phyloP scores from a whole-genome alignment of 2,888 invertebrate species.

The Lottia scabra region DNA sequence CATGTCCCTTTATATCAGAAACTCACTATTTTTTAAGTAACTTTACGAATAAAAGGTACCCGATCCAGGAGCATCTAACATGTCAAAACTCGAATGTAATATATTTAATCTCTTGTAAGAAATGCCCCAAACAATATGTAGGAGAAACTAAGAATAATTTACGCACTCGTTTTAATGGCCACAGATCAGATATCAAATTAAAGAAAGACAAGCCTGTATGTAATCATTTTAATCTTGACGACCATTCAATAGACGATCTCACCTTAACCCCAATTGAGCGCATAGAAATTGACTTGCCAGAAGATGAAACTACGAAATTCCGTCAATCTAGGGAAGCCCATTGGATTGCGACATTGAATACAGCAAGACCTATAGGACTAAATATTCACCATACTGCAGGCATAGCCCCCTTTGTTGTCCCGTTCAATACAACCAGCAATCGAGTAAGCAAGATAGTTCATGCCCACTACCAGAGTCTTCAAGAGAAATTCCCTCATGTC shows the following conservation, averaged over 20 bases:
- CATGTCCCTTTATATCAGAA: too few relatives aligned
- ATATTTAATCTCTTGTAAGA: background rate
- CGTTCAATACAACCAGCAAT: too few relatives aligned
- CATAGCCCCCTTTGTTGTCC: too few relatives aligned
- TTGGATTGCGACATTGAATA: too few relatives aligned
- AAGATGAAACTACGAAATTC: background rate
- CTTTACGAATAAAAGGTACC: background rate
- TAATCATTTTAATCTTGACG: background rate
- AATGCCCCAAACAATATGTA: background rate
- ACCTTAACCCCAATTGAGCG: background rate
- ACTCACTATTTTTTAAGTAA: too few relatives aligned
- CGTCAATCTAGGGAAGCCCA: background rate
- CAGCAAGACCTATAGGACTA: too few relatives aligned
- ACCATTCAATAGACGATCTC: background rate
- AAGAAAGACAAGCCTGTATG: background rate
- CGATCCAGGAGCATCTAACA: background rate
- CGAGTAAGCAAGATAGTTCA: too few relatives aligned
- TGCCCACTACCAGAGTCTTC: too few relatives aligned
- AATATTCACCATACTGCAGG: too few relatives aligned
- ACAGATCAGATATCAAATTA: background rate
- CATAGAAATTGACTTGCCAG: background rate
- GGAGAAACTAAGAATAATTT: background rate
- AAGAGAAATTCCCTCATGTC: too few relatives aligned
- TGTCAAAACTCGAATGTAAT: background rate
- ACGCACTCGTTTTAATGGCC: background rate